Evolutionary conservation across 2,113 vertebrate genomes (phyloP).

Genomic region (Alaudala cheleensis): DNA sequence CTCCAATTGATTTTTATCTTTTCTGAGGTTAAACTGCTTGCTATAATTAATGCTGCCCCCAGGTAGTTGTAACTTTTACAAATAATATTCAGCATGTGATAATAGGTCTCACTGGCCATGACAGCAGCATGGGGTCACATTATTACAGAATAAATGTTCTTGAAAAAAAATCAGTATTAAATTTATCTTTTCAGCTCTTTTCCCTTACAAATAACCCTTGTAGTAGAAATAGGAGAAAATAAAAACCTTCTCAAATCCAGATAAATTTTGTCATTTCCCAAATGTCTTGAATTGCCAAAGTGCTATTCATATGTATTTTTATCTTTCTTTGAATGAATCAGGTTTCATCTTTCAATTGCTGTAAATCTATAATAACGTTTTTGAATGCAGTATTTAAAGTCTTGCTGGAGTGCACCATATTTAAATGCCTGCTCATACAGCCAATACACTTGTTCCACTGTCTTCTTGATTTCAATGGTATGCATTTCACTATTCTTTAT

Average conservation of each 20-base stretch:
- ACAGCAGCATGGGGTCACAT: slow-evolving; percentile 25
- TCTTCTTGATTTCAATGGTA: not conserved
- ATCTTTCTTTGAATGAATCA: not conserved
- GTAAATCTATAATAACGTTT: not conserved
- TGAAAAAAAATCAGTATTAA: not conserved
- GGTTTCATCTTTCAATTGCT: not conserved
- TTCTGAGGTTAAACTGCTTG: slow-evolving; percentile 9
- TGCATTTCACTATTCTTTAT: not conserved
- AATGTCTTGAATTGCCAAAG: not conserved
- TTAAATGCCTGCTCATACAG: not conserved
- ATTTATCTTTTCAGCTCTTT: not conserved
- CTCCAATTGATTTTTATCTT: slow-evolving; percentile 10
- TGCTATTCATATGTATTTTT: not conserved
- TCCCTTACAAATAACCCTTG: not conserved
- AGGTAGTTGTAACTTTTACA: slow-evolving; percentile 26
- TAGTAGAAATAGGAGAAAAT: not conserved
- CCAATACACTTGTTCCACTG: not conserved
- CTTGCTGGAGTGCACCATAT: not conserved
- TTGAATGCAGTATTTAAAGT: not conserved
- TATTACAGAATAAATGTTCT: slow-evolving; percentile 31
- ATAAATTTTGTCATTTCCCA: not conserved
- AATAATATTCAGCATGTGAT: slow-evolving; percentile 36
- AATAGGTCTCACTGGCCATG: slow-evolving; percentile 4
- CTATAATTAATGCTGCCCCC: slow-evolving; percentile 24
- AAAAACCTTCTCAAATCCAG: not conserved